phyloP scores from a whole-genome alignment of 2,113 vertebrate species.

The Xiphophorus couchianus region DNA sequence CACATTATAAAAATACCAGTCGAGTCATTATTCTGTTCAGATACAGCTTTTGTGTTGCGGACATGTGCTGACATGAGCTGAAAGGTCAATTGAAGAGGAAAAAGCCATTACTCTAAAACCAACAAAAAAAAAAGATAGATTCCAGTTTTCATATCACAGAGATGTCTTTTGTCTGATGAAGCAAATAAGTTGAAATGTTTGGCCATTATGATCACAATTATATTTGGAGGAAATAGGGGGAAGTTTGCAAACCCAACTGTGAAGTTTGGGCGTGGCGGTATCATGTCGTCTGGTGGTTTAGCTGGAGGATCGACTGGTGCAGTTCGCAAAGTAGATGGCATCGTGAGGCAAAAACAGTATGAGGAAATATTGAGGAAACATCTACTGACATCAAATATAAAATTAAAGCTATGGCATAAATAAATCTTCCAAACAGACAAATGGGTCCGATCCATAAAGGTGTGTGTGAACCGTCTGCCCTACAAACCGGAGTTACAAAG shows the following conservation, averaged over 20 bases:
- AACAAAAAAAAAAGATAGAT: background rate
- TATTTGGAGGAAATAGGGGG: background rate
- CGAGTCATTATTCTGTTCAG: background rate
- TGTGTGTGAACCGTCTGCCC: background rate
- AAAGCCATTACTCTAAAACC: no score
- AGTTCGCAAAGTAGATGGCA: background rate
- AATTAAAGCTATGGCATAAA: background rate
- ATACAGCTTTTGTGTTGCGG: background rate
- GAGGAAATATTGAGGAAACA: background rate
- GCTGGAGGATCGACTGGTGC: background rate
- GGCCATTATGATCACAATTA: background rate
- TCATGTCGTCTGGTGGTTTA: background rate
- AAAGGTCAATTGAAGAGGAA: background rate
- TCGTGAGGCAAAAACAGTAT: background rate
- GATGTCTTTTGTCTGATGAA: background rate
- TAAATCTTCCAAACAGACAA: background rate
- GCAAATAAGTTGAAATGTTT: background rate
- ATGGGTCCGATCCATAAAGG: no score
- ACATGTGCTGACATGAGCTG: background rate
- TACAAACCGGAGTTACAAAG: background rate
- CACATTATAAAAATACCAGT: background rate
- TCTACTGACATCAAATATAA: background rate
- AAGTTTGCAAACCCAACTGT: background rate
- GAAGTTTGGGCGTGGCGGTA: background rate
- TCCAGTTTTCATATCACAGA: background rate